A percentile compares a stretch with the other conserved stretches of the same genome.
Evolutionary conservation across 2,797 vertebrate species (phyloP).

Genomic region (Galaxias olidus): DNA sequence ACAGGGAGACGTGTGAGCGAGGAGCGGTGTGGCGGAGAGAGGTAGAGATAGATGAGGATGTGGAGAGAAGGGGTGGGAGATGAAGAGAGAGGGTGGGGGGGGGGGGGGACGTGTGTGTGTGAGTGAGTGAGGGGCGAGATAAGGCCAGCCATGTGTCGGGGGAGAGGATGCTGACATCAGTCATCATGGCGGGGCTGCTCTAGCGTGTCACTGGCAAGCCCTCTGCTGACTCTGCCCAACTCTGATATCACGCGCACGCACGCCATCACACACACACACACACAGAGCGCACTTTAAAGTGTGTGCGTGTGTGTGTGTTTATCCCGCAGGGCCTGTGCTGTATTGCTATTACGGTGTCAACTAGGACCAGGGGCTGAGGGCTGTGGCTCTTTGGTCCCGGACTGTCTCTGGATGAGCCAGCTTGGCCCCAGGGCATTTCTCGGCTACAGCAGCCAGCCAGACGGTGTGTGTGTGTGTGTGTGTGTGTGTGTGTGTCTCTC

Average conservation of each 20-base stretch:
- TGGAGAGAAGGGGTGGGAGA: slow-evolving; percentile 8
- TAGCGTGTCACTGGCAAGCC: slow-evolving; percentile 42
- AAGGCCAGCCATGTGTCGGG: slow-evolving; percentile 8
- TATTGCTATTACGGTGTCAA: background rate
- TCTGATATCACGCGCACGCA: background rate
- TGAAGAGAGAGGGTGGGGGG: background rate
- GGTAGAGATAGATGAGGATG: slow-evolving; percentile 8
- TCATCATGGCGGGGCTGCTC: slow-evolving; percentile 66
- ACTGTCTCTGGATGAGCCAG: too few relatives aligned
- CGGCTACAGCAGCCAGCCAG: background rate
- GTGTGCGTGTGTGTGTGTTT: background rate
- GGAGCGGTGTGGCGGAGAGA: background rate
- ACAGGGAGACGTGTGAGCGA: background rate
- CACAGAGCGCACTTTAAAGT: background rate
- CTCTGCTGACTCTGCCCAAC: too few relatives aligned
- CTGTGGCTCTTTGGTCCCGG: too few relatives aligned
- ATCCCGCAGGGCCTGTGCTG: background rate
- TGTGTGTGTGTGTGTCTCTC: background rate
- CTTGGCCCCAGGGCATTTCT: too few relatives aligned
- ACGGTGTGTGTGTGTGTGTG: background rate
- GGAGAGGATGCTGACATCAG: slow-evolving; percentile 52
- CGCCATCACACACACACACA: background rate
- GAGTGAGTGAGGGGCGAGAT: slow-evolving; percentile 12
- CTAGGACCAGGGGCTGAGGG: too few relatives aligned
- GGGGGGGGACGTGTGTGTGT: background rate